Percentiles rank a stretch among this genome's conserved stretches.
phyloP scores from a whole-genome alignment of 2,113 vertebrate species.

The Rhinolophus sinicus region DNA sequence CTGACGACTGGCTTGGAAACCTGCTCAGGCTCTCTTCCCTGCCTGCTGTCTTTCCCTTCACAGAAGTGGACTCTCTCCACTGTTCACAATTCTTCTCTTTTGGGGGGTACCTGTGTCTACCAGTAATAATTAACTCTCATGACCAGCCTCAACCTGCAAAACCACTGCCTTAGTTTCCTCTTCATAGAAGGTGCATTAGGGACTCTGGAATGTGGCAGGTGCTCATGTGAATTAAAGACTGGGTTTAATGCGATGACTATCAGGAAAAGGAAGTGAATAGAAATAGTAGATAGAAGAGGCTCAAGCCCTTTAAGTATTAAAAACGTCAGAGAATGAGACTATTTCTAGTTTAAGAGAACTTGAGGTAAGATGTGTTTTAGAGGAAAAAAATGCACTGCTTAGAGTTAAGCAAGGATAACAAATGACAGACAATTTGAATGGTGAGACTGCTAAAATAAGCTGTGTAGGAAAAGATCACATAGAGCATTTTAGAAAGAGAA shows the following conservation, averaged over 20 bases:
- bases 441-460: neutral
- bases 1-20: neutral
- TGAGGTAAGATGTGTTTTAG: neutral
- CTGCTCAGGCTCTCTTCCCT: neutral
- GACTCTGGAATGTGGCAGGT: neutral
- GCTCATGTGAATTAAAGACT: neutral
- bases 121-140: neutral
- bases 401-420: neutral
- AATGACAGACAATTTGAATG: neutral
- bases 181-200: neutral
- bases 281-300: neutral
- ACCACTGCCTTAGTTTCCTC: neutral
- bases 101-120: neutral
- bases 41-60: neutral
- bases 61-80: neutral
- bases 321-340: neutral
- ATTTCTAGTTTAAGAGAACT: neutral
- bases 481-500: slow-evolving; percentile 13
- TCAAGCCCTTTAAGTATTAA: neutral
- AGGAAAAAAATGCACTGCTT: neutral
- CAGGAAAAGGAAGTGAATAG: neutral
- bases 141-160: neutral
- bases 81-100: neutral
- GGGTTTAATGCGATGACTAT: neutral
- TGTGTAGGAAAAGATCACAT: neutral